Conservation (phyloP, 2,113 vertebrate species). For the Ptyas mucosa region DNA sequence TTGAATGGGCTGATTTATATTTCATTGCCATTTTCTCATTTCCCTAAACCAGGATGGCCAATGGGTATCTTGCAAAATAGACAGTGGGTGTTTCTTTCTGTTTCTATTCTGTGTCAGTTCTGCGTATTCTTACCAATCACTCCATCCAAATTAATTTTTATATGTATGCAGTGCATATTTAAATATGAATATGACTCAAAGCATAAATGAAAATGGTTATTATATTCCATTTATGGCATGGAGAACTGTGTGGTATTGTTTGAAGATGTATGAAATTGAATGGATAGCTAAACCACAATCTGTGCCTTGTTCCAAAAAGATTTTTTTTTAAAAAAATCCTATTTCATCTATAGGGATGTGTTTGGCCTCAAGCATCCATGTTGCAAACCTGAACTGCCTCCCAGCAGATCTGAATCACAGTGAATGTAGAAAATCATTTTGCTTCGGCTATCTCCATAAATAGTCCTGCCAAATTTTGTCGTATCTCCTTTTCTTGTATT, state of each 20-base stretch:
- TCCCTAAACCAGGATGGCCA: neutral
- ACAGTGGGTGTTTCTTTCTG: neutral
- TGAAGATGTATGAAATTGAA: neutral
- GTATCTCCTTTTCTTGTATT: neutral
- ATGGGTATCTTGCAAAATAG: neutral
- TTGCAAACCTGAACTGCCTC: neutral
- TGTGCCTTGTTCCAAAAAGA: neutral
- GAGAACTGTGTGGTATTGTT: neutral
- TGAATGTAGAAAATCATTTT: neutral
- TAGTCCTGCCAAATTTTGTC: neutral
- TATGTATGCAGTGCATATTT: neutral
- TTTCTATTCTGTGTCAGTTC: neutral
- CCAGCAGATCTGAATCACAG: neutral
- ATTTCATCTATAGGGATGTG: neutral
- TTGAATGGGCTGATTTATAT: neutral
- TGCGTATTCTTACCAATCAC: neutral
- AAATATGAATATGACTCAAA: neutral
- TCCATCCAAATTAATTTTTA: neutral
- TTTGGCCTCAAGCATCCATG: neutral
- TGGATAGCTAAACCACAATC: neutral
- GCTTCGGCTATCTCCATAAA: neutral
- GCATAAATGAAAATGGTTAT: neutral
- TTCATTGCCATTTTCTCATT: neutral
- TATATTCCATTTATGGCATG: neutral
- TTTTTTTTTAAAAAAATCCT: neutral